phyloP scores from a whole-genome alignment of 2,888 invertebrate genomes.

The Andrena trimmerana region DNA sequence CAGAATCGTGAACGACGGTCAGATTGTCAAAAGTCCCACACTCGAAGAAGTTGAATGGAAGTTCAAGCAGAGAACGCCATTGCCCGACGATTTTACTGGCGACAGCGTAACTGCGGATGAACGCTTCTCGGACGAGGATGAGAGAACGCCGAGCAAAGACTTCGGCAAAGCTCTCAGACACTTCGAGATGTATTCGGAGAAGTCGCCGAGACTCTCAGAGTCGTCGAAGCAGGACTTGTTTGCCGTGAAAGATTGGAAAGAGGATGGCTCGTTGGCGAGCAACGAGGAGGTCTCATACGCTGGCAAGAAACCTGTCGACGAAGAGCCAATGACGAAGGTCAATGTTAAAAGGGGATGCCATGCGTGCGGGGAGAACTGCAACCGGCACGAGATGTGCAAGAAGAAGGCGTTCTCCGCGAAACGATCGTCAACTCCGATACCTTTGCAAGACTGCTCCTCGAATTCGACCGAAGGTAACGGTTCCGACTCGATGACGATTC shows the following conservation, averaged over 20 bases:
- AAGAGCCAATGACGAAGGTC: slow-evolving; percentile 79
- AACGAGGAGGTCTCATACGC: slow-evolving; percentile 70
- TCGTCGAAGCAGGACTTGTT: slow-evolving; percentile 56
- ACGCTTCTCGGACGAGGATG: slow-evolving; percentile 35
- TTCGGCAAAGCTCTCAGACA: slow-evolving; percentile 78
- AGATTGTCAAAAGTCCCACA: slow-evolving; percentile 77
- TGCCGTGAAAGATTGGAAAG: slow-evolving; percentile 61
- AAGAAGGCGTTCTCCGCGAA: slow-evolving; percentile 43
- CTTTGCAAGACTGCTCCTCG: slow-evolving; percentile 45
- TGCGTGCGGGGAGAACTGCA: slow-evolving; percentile 75
- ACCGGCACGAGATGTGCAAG: slow-evolving; percentile 70
- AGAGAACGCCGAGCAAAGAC: slow-evolving; percentile 68
- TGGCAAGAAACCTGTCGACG: slow-evolving; percentile 74
- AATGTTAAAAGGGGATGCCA: slow-evolving; percentile 76
- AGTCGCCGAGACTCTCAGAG: slow-evolving; percentile 46
- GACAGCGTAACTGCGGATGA: slow-evolving; percentile 22
- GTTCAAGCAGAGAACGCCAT: slow-evolving; percentile 72
- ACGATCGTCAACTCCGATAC: slow-evolving; percentile 46
- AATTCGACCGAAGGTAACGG: slow-evolving; percentile 24
- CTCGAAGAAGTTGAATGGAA: slow-evolving; percentile 78
- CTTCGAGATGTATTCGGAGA: slow-evolving; percentile 74
- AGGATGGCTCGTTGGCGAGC: slow-evolving; percentile 22
- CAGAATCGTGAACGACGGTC: slow-evolving; percentile 81
- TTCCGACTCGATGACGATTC: slow-evolving; percentile 34
- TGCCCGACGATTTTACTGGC: slow-evolving; percentile 22